Evolutionary conservation across 1,140 invertebrate species (phyloP).

Genomic region (Argopecten irradians): DNA sequence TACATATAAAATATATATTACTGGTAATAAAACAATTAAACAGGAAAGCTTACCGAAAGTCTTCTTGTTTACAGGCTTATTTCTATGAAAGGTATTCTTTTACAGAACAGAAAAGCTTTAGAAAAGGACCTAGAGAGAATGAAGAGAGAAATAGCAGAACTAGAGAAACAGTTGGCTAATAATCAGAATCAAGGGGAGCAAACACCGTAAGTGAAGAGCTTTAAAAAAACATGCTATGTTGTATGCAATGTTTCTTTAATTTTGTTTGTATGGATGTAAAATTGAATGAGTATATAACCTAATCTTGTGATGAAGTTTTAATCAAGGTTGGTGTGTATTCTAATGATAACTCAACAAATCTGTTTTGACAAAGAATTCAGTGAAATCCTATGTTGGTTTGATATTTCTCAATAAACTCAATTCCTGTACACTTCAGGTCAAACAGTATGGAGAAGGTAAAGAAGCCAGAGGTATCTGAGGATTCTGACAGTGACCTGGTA

Average conservation of each 20-base stretch:
- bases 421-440: too few relatives aligned
- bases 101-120: constrained; percentile 48
- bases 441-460: background rate
- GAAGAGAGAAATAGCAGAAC: constrained; percentile 47
- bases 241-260: too few relatives aligned
- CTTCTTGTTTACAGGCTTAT: background rate
- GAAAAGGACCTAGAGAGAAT: constrained; percentile 57
- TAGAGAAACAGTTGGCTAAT: constrained; percentile 48
- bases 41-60: background rate
- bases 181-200: background rate
- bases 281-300: too few relatives aligned
- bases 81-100: background rate
- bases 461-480: background rate
- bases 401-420: too few relatives aligned
- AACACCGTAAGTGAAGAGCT: background rate
- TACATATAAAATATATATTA: background rate
- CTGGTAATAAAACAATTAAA: background rate
- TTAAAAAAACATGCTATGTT: too few relatives aligned
- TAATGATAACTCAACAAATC: too few relatives aligned
- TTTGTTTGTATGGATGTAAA: too few relatives aligned
- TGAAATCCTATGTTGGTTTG: background rate
- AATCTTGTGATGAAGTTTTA: too few relatives aligned
- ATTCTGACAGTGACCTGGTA: background rate
- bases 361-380: too few relatives aligned
- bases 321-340: too few relatives aligned